Conservation (phyloP, 2,888 invertebrate species). For the Hypomecis atomaria region DNA sequence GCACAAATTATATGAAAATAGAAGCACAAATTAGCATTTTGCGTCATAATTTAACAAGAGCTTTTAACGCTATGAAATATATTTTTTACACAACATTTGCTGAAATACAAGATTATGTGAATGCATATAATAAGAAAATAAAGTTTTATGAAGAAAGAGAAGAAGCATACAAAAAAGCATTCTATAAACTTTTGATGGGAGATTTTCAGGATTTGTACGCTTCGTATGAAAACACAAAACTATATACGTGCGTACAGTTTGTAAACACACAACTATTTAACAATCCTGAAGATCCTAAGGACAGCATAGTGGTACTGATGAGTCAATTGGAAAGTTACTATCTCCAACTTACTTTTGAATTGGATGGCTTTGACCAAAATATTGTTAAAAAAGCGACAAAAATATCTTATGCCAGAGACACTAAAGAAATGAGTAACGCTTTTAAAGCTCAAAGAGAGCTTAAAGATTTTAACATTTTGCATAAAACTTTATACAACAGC, state of each 20-base stretch:
- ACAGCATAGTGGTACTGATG: constrained; percentile 45
- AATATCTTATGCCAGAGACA: constrained; percentile 48
- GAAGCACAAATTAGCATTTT: constrained; percentile 38
- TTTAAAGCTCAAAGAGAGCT: constrained; percentile 48
- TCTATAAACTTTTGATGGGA: constrained; percentile 45
- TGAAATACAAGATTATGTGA: constrained; percentile 40
- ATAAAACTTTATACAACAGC: constrained; percentile 47
- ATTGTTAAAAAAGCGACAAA: constrained; percentile 48
- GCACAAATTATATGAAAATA: constrained; percentile 53
- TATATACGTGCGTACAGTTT: constrained; percentile 54
- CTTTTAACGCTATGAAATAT: constrained; percentile 40
- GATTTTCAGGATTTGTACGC: constrained; percentile 48
- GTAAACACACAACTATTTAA: constrained; percentile 46
- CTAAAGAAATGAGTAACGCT: constrained; percentile 48
- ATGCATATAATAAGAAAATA: constrained; percentile 35
- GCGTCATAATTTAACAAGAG: constrained; percentile 36
- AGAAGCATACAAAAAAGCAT: constrained; percentile 42
- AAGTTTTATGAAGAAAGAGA: constrained; percentile 46
- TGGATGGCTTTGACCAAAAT: constrained; percentile 47
- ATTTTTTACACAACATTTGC: constrained; percentile 36
- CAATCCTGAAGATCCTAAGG: constrained; percentile 50
- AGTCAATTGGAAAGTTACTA: constrained; percentile 48
- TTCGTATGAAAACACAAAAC: constrained; percentile 48
- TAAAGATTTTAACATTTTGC: constrained; percentile 49
- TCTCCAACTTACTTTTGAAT: constrained; percentile 37